Evolutionary conservation across 2,113 vertebrate species (phyloP), one percentile per base, ranked within the genome.

Genomic region (Thryonomys swinderianus): DNA sequence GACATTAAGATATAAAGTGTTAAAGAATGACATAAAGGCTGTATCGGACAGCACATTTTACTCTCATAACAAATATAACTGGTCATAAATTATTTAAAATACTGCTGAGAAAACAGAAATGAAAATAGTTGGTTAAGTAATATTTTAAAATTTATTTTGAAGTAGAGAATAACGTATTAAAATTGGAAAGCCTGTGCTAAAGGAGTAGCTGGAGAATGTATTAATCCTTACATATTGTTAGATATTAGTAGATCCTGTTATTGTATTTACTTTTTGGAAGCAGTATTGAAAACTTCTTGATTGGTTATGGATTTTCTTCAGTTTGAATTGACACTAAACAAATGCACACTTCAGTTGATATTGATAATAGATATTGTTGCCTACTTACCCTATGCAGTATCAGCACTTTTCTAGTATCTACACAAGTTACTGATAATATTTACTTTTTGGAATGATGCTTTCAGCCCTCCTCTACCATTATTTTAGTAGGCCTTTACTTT

Each of bases 71-170:
- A 51, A 84, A 69, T 96, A 81, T 20, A 76, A 96, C 45, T 62
- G 57, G 81, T 71, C 71, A 95, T 96, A 96, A 96, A 97, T 97
- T 55, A 95, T 96, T 97, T 96, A 88, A 96, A 97, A 96, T 86
- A 88, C 14, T 97, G 84, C 85, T 78, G 78, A 96, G 88, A 40
- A 97, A 96, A 96, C 27, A 97, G 42, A 98, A 96, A 64, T 93
- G 8, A 95, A 97, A 96, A 95, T 93, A 92, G 17, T 73, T 90
- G 67, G 59, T 95, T 94, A 90, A 97, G 95, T 64, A 84, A 62
- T 81, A 81, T 71, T 89, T 97, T 94, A 55, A 90, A 83, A 96
- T n/a, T 85, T 71, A 57, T 82, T 83, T 73, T 88, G 85, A 69
- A 90, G 45, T 20, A 90, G 62, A 81, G 3, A 93, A 78, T 88